These are phyloP conservation scores for Alosa sapidissima DNA, from an alignment of 2,797 vertebrate genomes.

Conservation along the genomic window DNA sequence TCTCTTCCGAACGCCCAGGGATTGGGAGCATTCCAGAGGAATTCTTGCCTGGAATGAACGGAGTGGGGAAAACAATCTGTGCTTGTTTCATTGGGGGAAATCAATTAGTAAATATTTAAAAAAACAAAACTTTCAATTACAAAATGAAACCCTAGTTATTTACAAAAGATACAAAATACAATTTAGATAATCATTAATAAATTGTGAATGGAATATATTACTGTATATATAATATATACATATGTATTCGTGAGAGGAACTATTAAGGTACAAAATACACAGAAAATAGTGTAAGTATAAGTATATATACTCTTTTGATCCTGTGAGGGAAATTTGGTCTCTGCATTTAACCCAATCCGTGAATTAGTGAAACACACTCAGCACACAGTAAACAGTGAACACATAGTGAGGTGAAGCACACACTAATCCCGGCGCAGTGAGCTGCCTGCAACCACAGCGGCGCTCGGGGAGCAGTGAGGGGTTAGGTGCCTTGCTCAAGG, in stretches of 20 bases:
- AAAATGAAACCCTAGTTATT: conserved; percentile 27
- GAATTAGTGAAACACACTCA: too few species aligned
- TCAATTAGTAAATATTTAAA: not conserved
- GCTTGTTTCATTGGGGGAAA: conserved; percentile 40
- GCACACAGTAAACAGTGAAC: too few species aligned
- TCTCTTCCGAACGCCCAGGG: conserved; percentile 51
- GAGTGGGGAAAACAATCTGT: not conserved
- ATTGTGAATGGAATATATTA: not conserved
- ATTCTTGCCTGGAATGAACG: conserved; percentile 69
- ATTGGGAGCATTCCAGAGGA: conserved; percentile 62
- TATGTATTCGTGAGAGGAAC: not conserved
- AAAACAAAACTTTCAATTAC: conserved; percentile 45
- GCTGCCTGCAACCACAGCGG: too few species aligned
- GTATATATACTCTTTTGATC: too few species aligned
- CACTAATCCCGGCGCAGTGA: too few species aligned
- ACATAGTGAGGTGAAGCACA: too few species aligned
- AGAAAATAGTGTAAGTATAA: not conserved
- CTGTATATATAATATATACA: too few species aligned
- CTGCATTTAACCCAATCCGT: too few species aligned
- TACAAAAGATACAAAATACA: not conserved
- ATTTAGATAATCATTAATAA: not conserved
- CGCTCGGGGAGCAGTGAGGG: too few species aligned
- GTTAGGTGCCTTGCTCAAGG: too few species aligned
- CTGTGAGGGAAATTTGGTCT: too few species aligned
- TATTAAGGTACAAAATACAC: conserved; percentile 23